Conservation (phyloP, 1,140 invertebrate genomes). For the Bombyx mandarina region DNA sequence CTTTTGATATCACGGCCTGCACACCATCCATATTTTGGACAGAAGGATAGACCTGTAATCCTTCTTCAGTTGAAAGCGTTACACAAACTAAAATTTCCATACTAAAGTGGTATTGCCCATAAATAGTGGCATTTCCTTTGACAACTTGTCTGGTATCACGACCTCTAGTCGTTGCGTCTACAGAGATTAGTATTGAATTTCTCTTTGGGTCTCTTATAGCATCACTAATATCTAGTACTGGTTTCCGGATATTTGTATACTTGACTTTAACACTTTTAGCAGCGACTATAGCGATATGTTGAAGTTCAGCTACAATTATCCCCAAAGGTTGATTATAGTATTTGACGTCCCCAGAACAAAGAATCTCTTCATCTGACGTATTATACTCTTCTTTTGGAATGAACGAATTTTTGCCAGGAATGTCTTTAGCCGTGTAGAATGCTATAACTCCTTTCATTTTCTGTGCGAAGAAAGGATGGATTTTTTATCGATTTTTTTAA, state of each 20-base stretch:
- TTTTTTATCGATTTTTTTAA: no score
- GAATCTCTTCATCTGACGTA: conserved; percentile 58
- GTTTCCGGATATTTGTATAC: conserved; percentile 59
- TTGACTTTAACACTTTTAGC: conserved; percentile 76
- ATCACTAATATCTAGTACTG: conserved; percentile 31
- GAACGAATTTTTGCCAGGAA: conserved; percentile 80
- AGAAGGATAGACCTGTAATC: conserved; percentile 73
- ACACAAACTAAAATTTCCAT: conserved; percentile 74
- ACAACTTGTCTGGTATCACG: conserved; percentile 49
- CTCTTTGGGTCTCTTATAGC: conserved; percentile 31
- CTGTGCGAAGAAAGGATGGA: conserved; percentile 25
- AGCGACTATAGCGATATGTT: conserved; percentile 74
- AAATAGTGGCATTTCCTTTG: conserved; percentile 33
- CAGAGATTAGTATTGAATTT: conserved; percentile 9
- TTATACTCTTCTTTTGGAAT: conserved; percentile 19
- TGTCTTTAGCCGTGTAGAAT: conserved; percentile 80
- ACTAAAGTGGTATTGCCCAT: conserved; percentile 43
- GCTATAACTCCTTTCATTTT: conserved; percentile 78
- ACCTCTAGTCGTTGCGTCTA: conserved; percentile 29
- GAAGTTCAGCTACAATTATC: conserved; percentile 76
- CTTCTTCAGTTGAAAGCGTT: conserved; percentile 76
- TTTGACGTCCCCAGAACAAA: conserved; percentile 65
- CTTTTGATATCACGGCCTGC: conserved; percentile 71
- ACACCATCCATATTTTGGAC: conserved; percentile 76
- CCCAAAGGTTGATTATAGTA: conserved; percentile 82